Evolutionary conservation across 2,797 vertebrate species (phyloP).

Genomic region (Microhierax caerulescens): DNA sequence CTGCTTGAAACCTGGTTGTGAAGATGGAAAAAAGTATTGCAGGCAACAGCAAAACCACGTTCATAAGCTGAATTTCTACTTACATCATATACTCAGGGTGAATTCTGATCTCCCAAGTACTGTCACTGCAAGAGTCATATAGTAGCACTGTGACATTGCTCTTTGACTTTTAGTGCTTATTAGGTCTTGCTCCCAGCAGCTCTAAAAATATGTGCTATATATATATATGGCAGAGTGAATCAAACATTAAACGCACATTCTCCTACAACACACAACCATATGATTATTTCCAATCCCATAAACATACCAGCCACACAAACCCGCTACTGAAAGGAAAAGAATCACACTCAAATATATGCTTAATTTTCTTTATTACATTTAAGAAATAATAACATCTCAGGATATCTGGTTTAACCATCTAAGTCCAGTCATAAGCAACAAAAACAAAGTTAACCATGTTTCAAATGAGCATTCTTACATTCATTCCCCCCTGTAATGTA

Average conservation of each 20-base stretch:
- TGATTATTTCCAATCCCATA: neutral
- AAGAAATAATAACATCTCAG: conserved; percentile 82
- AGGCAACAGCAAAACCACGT: neutral
- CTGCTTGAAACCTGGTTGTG: neutral
- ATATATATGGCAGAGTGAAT: neutral
- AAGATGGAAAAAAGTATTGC: neutral
- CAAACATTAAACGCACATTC: neutral
- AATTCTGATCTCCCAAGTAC: neutral
- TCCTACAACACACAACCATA: neutral
- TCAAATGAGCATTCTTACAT: conserved; percentile 77
- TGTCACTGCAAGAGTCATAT: neutral
- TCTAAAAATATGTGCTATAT: neutral
- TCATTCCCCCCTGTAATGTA: conserved; percentile 56
- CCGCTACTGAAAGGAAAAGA: conserved; percentile 64
- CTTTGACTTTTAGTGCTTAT: neutral
- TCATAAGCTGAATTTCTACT: neutral
- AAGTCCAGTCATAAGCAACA: conserved; percentile 78
- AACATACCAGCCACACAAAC: neutral
- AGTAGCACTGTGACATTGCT: accelerated
- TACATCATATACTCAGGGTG: accelerated
- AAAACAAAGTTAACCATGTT: conserved; percentile 76
- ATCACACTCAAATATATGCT: conserved; percentile 54
- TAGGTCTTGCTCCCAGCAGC: neutral
- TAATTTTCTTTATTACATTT: conserved; percentile 81
- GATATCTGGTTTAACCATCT: conserved; percentile 74